Conservation (phyloP, 2,113 vertebrate species). For the Oreocharis arfaki region DNA sequence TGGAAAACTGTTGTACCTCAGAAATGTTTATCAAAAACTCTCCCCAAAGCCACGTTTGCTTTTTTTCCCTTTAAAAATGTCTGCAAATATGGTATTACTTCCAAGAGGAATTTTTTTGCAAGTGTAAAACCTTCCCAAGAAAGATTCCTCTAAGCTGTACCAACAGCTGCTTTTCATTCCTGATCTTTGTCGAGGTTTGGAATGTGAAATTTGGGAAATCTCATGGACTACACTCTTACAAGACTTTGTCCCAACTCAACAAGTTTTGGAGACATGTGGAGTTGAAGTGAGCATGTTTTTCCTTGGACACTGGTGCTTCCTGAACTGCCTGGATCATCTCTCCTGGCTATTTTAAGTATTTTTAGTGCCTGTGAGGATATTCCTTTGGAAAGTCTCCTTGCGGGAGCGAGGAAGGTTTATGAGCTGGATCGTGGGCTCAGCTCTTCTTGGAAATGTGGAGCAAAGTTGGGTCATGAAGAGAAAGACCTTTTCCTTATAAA, state of each 20-base stretch:
- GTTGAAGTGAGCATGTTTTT: neutral
- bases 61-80: neutral
- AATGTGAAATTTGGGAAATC: neutral
- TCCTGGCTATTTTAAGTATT: neutral
- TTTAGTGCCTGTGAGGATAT: neutral
- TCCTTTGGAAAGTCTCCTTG: neutral
- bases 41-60: neutral
- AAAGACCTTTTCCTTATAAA: neutral
- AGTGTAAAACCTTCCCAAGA: neutral
- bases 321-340: neutral
- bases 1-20: neutral
- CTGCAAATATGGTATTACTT: neutral
- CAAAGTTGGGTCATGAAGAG: neutral
- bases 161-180: neutral
- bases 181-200: neutral
- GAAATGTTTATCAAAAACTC: neutral
- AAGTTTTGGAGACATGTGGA: neutral
- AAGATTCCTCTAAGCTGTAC: neutral
- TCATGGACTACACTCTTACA: rapidly evolving
- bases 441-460: neutral
- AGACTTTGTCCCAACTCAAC: neutral
- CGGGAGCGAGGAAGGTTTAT: neutral
- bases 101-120: neutral
- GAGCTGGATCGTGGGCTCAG: neutral
- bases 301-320: neutral